These are phyloP conservation scores for Chymomyza fuscimana DNA, from an alignment of 2,888 invertebrate species.

Conservation along the genomic window DNA sequence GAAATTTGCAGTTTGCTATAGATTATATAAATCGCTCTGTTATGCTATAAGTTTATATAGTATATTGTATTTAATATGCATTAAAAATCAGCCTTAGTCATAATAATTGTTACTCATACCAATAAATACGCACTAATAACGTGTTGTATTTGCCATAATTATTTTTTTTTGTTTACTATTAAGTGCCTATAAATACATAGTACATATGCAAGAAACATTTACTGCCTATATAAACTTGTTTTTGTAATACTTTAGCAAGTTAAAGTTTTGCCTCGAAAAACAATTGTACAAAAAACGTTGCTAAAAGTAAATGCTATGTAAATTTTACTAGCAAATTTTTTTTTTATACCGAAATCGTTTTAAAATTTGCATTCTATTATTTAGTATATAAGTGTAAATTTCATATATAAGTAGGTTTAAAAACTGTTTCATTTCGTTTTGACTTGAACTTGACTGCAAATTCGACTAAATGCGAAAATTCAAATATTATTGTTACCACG, in stretches of 20 bases:
- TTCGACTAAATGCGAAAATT: slow-evolving; percentile 69
- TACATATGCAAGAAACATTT: slow-evolving; percentile 16
- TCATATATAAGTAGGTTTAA: slow-evolving; percentile 41
- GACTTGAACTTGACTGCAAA: slow-evolving; percentile 53
- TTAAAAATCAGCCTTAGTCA: slow-evolving; percentile 71
- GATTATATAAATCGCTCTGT: slow-evolving; percentile 1
- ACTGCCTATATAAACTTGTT: slow-evolving; percentile 10
- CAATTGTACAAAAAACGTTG: slow-evolving; percentile 59
- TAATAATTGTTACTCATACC: slow-evolving; percentile 63
- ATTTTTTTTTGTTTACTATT: slow-evolving; percentile 40
- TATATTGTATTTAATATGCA: slow-evolving; percentile 43
- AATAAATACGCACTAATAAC: slow-evolving; percentile 31
- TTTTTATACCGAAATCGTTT: background rate
- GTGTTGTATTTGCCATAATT: slow-evolving; percentile 7
- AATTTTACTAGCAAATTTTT: slow-evolving; percentile 70
- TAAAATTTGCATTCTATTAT: background rate
- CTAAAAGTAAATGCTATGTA: slow-evolving; percentile 68
- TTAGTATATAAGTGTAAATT: slow-evolving; percentile 32
- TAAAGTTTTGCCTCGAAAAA: slow-evolving; percentile 65
- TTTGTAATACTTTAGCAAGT: slow-evolving; percentile 40
- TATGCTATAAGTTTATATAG: slow-evolving; percentile 14
- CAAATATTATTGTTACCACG: slow-evolving; percentile 43
- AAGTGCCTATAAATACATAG: slow-evolving; percentile 41
- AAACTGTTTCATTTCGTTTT: slow-evolving; percentile 33
- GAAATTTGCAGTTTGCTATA: slow-evolving; percentile 8